A percentile compares a stretch with the other conserved stretches of the same genome.
Evolutionary conservation across 30 jellyfish, hydroid and myxozoan genomes (phyloP).

Genomic region (Morbakka virulenta): DNA sequence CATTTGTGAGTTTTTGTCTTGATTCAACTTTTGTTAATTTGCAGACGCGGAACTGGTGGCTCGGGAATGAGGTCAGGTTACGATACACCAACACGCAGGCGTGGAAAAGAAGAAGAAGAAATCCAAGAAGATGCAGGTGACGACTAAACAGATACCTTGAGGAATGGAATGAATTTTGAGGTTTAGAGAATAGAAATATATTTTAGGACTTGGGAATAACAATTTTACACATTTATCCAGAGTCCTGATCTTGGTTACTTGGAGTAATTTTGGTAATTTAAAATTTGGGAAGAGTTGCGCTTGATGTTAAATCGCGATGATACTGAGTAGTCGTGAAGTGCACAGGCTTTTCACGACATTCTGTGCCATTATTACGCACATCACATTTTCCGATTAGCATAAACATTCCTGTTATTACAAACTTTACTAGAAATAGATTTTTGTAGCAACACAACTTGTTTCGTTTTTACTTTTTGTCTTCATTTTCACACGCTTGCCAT

Average conservation of each 20-base stretch:
- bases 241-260: not conserved
- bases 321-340: not conserved
- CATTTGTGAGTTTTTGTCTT: too few relatives aligned
- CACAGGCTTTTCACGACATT: not conserved
- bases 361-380: not conserved
- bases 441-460: not conserved
- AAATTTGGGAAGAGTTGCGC: not conserved
- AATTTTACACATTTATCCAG: not conserved
- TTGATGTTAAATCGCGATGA: not conserved
- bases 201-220: not conserved
- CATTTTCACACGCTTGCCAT: too few relatives aligned
- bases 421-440: not conserved
- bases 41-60: constrained; percentile 74
- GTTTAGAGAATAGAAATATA: not conserved
- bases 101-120: constrained; percentile 86
- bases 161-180: not conserved
- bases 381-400: not conserved
- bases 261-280: not conserved
- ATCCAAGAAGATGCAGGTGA: constrained; percentile 83
- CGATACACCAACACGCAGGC: constrained; percentile 64
- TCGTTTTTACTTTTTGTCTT: too few relatives aligned
- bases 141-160: constrained; percentile 20
- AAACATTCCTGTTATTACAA: not conserved
- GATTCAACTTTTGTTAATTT: too few relatives aligned
- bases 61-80: not conserved